Evolutionary conservation across 2,113 vertebrate genomes (phyloP), one percentile per base, ranked within the genome.

Genomic region (Lepus europaeus): DNA sequence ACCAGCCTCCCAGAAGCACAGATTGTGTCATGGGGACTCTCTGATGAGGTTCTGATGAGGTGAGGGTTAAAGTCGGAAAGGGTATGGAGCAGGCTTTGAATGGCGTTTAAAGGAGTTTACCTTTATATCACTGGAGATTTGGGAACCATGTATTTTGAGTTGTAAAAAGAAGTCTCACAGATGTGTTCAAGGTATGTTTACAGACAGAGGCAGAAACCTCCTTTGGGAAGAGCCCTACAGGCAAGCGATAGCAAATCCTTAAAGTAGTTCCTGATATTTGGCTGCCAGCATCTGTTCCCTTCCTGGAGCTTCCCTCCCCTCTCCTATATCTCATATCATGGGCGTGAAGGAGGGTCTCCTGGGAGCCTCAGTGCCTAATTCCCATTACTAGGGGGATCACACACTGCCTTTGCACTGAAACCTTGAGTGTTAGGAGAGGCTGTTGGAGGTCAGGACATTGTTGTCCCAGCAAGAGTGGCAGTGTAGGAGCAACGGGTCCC

Each of bases 191-290:
- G 91, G 39, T 76, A 8, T 36, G 9, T 51, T n/a, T 89, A 36
- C 70, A 93, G 68, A 59, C 27, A 93, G 63, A 73, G 74, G 31
- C 82, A 70, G 76, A 84, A 63, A 29, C 9, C 53, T 83, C 64
- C 23, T 92, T 39, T 64, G 77, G 66, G 51, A 84, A 92, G 61
- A 27, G 12, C 4, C 2, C 27, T 14, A 36, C 31, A 64, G 6
- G 11, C 13, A 29, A n/a, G 29, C 3, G n/a, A 8, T 63, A 16
- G 22, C 77, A 68, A 39, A 9, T 17, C 31, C 85, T 56, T 45
- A 31, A 80, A 33, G 31, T 23, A 64, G 59, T 56, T 12, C 29
- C 39, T 70, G 76, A 12, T 53, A 17, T 78, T 68, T 61, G 45
- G 61, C 68, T 53, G 14, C 80, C 64, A 33, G 14, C 16, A 56